Evolutionary conservation across 2,888 invertebrate genomes (phyloP), one percentile per base, ranked within the genome.

Genomic region (Galeruca laticollis): DNA sequence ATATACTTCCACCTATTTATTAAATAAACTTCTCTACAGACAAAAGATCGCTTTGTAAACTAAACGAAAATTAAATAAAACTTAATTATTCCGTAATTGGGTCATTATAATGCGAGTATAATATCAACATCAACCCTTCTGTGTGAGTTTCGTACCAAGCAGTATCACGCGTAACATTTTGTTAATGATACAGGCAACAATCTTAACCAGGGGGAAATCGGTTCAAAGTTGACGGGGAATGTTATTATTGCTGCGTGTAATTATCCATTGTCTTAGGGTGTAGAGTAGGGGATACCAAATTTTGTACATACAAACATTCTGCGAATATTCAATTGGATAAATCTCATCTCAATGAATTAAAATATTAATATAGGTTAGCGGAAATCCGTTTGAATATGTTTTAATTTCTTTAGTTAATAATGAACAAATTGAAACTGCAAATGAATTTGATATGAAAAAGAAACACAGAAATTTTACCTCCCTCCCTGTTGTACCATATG

Each of bases 91-190:
- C 61, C 31, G 56, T 74, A 72, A 73, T 68, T 71, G 73, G 70
- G 70, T 74, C 72, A 69, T 74, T 70, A 72, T 68, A 52, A 70
- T 72, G 68, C 54, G 52, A 69, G 74, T 73, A 73, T 73, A 76
- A 77, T 74, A 78, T 78, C 75, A 77, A 74, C 76, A 47, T 49
- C 49, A 68, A 61, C 62, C 68, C 62, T 75, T 74, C 73, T 72
- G 72, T 73, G 75, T 76, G 72, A 73, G 70, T 61, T 72, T 75
- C 68, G 78, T 79, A 78, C 78, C 79, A 78, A 76, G 67, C 75
- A 64, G 79, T 78, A 77, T 77, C 79, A 78, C 71, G 76, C 69
- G 61, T 65, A 68, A 64, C 68, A 68, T 75, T 77, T 73, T 68
- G 71, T 73, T 67, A 40, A 54, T 69, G 70, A 71, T 68, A 57